Evolutionary conservation across 2,888 invertebrate species (phyloP).

Genomic region (Rhaphigaster nebulosa): DNA sequence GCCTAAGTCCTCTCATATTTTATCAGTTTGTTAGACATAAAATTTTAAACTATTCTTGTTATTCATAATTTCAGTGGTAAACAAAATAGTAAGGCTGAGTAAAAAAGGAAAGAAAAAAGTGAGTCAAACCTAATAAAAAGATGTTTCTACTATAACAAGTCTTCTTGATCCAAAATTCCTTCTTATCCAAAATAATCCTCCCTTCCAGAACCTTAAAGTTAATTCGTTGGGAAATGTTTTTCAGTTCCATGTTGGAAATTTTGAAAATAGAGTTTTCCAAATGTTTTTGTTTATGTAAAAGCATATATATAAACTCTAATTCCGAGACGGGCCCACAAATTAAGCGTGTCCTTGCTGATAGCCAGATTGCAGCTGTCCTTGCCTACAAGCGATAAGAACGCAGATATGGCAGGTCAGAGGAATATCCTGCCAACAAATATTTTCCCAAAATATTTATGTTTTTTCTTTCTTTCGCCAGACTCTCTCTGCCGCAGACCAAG

Average conservation of each 20-base stretch:
- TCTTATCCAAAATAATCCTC: too few species aligned
- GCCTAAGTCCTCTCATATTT: too few species aligned
- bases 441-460: conserved; percentile 10
- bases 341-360: conserved; percentile 21
- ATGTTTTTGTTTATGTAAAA: background rate
- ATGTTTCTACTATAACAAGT: too few species aligned
- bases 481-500: background rate
- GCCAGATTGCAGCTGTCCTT: background rate
- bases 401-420: background rate
- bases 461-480: background rate
- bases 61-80: too few species aligned
- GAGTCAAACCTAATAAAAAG: too few species aligned
- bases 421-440: background rate
- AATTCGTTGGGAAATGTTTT: background rate
- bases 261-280: background rate
- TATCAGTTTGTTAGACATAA: too few species aligned
- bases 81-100: too few species aligned
- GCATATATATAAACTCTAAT: background rate
- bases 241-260: background rate
- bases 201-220: too few species aligned
- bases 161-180: too few species aligned
- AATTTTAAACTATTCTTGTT: too few species aligned
- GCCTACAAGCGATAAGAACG: background rate
- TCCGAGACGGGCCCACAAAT: background rate
- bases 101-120: too few species aligned